Evolutionary conservation across 1,140 invertebrate genomes (phyloP).

Genomic region (Drosophila albomicans): DNA sequence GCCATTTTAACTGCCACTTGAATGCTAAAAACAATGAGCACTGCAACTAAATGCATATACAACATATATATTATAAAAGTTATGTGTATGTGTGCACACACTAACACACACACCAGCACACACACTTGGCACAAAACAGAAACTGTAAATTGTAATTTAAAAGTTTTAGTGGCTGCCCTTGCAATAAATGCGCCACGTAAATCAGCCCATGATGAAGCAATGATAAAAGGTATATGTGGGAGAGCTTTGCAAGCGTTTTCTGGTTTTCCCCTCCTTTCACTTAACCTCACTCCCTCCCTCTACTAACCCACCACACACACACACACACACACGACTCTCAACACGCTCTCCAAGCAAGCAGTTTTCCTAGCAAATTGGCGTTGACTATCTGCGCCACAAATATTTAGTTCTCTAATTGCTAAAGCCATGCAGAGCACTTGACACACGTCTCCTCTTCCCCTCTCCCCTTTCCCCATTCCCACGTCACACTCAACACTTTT

Average conservation of each 20-base stretch:
- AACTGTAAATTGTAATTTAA: constrained; percentile 77
- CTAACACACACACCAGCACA: constrained; percentile 14
- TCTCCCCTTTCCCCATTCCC: neutral
- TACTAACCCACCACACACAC: neutral
- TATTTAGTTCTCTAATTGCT: constrained; percentile 55
- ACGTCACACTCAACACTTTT: neutral
- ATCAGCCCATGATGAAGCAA: constrained; percentile 43
- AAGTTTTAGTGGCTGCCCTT: constrained; percentile 73
- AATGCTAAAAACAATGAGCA: constrained; percentile 65
- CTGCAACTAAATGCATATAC: constrained; percentile 34
- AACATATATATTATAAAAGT: too few relatives aligned
- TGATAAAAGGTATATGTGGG: constrained; percentile 42
- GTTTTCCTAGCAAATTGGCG: constrained; percentile 43
- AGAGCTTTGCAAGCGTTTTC: constrained; percentile 14
- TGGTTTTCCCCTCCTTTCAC: too few relatives aligned
- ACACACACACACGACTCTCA: neutral
- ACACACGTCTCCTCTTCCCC: neutral
- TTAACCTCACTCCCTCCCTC: neutral
- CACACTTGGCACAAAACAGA: constrained; percentile 15
- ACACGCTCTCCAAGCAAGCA: constrained; percentile 10
- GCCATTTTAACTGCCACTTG: constrained; percentile 80
- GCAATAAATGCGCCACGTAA: constrained; percentile 53
- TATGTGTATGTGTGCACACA: constrained; percentile 20
- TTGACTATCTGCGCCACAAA: constrained; percentile 55
- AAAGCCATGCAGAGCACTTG: constrained; percentile 40